phyloP scores from a whole-genome alignment of 1,140 invertebrate genomes.

The Epicauta chinensis region DNA sequence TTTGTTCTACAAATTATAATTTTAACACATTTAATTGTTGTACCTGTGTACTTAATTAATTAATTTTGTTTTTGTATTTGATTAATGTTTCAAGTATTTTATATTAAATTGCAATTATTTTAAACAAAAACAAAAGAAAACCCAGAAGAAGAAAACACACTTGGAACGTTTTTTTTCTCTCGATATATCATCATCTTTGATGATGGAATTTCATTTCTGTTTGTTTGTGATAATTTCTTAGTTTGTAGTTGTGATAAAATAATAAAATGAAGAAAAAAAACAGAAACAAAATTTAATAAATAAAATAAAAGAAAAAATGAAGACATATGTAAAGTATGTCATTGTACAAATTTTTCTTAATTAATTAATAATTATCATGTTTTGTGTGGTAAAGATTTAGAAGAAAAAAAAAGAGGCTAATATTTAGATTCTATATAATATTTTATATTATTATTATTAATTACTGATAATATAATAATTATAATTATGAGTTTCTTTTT shows the following conservation, averaged over 20 bases:
- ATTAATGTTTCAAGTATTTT: conserved; percentile 15
- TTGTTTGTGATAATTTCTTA: conserved; percentile 23
- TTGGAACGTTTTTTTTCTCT: conserved; percentile 11
- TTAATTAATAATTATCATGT: conserved; percentile 15
- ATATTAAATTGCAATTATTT: conserved; percentile 15
- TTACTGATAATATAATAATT: no score
- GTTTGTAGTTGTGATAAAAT: no score
- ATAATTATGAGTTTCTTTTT: conserved; percentile 13
- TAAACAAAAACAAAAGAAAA: no score
- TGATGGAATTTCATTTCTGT: conserved; percentile 15
- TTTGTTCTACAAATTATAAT: no score
- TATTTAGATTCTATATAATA: conserved; percentile 20
- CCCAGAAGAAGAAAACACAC: no score
- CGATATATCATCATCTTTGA: no score
- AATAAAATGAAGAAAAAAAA: no score
- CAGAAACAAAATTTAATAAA: no score
- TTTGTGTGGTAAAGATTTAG: background rate
- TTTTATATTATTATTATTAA: conserved; percentile 29
- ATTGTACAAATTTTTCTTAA: conserved; percentile 28
- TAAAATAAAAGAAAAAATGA: no score
- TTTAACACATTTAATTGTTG: conserved; percentile 8
- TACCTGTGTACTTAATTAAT: conserved; percentile 32
- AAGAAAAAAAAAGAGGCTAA: conserved; percentile 23
- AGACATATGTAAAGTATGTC: conserved; percentile 19
- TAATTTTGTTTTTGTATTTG: no score